Evolutionary conservation across 2,888 invertebrate genomes (phyloP), one percentile per base, ranked within the genome.

Genomic region (Scaptomyza caliginosa): DNA sequence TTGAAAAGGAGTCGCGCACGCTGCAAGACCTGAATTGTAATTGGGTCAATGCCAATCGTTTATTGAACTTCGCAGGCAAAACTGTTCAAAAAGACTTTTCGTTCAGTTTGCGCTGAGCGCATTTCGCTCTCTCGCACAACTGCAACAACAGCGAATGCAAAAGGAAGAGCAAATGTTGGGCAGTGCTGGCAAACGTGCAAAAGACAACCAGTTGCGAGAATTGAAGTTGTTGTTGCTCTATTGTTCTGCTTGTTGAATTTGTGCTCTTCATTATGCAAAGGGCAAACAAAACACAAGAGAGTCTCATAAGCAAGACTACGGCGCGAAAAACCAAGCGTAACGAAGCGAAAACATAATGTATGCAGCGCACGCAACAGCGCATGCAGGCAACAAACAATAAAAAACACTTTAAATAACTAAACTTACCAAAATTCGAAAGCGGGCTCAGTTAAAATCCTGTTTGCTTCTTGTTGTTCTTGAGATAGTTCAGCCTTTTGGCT

Each of bases 21-120:
- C 24, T 16, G 21, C 2, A 32, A 10, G 17, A 11, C 39, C n/a
- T n/a, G 4, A n/a, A 10, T 19, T 11, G 6, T 49, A 85, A 75
- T 56, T 78, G 50, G 64, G 88, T 82, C 86, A 82, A 86, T 81
- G 80, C 34, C 70, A 76, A 52, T 10, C 32, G 65, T 64, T 75
- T 65, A 54, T 76, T 78, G 66, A 82, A 77, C 75, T 67, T 43
- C 17, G 28, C 40, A 32, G 45, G 28, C 19, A 48, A 49, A 45
- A 17, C 7, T 28, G 46, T 17, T n/a, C n/a, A n/a, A n/a, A 4
- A 4, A 2, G 24, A 34, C 36, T 43, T 19, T 45, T 56, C 17
- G 34, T 21, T 19, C 4, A 36, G 21, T 50, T 56, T 30, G 17
- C 17, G 28, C 26, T 49, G 10, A 17, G 17, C 7, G 16, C 11